Base-by-base conservation (phyloP, 1,140 invertebrate species). In the Pogonomyrmex barbatus region DNA sequence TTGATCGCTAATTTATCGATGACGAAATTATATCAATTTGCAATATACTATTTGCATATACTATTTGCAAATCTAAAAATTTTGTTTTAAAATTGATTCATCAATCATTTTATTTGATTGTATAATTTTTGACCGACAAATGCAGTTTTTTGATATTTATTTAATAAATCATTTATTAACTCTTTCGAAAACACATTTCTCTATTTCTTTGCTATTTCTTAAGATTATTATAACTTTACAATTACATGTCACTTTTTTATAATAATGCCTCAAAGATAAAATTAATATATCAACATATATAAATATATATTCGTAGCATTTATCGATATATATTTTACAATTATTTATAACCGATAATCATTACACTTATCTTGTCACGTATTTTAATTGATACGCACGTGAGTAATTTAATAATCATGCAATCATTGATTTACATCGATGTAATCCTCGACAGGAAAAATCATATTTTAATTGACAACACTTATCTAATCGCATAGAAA, bases 301-400 rank as follows among this genome's bases (percentile, higher is more conserved):
- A 77, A 47, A 10, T n/a, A 62, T 10, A 62, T 14, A n/a, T 73
- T n/a, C 56, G 56, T 36, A n/a, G 4, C 9, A 39, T 54, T 73
- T 52, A 73, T 73, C 70, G 4, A 36, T 50, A 62, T 1, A 4
- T 75, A 24, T 58, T 12, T 76, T 39, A 14, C 36, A 36, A 33
- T 45, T 8, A 14, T 12, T 36, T 58, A 30, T 17, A 45, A 33
- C 4, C 30, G 4, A 76, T 52, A 76, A 58, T 2, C 14, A 14
- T 42, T 12, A 68, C 24, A 10, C 14, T 76, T 56, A 54, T 75
- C 70, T 75, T 17, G 56, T 77, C 42, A 50, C 47, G 17, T 58
- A n/a, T 24, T 45, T 42, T 14, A 42, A 9, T 60, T 60, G 30
- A 75, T 42, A 56, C 9, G n/a, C 24, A 56, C 9, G n/a, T 42